Conservation (phyloP, 1,140 invertebrate genomes). For the Arctopsyche grandis region DNA sequence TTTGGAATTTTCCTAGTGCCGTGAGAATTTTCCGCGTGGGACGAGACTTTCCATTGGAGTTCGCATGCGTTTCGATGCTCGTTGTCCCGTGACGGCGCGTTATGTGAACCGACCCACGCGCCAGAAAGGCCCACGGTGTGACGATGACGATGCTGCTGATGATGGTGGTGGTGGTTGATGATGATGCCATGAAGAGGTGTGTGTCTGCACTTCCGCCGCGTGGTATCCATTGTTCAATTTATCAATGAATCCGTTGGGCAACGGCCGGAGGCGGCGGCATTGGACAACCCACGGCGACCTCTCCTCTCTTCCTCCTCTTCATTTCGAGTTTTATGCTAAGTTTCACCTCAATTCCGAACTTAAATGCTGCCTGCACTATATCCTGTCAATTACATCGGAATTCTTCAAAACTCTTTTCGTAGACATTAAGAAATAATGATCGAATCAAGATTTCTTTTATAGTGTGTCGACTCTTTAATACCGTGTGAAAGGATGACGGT, state of each 20-base stretch:
- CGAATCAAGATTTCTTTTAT: no score
- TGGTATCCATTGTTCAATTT: constrained; percentile 39
- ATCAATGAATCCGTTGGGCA: constrained; percentile 44
- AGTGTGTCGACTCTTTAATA: background rate
- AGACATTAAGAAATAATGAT: no score
- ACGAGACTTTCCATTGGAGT: constrained; percentile 9
- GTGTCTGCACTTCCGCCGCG: constrained; percentile 35
- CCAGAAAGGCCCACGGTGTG: constrained; percentile 22
- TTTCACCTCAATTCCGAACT: constrained; percentile 1
- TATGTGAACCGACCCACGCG: constrained; percentile 26
- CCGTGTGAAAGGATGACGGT: background rate
- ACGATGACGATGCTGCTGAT: constrained; percentile 13
- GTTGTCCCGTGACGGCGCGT: constrained; percentile 5
- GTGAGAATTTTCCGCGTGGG: constrained; percentile 7
- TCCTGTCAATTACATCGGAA: no score
- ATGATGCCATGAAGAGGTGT: constrained; percentile 7
- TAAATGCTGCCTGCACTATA: background rate
- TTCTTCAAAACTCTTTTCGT: no score
- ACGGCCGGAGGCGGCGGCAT: constrained; percentile 6
- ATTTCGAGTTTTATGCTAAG: background rate
- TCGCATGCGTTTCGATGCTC: constrained; percentile 19
- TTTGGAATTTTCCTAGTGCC: background rate
- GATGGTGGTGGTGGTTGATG: background rate
- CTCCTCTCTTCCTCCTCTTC: constrained; percentile 17
- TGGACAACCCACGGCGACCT: constrained; percentile 16